Percentiles rank a stretch among this genome's conserved stretches.
Evolutionary conservation across 2,888 invertebrate species (phyloP).

Genomic region (Peribatodes rhomboidaria): DNA sequence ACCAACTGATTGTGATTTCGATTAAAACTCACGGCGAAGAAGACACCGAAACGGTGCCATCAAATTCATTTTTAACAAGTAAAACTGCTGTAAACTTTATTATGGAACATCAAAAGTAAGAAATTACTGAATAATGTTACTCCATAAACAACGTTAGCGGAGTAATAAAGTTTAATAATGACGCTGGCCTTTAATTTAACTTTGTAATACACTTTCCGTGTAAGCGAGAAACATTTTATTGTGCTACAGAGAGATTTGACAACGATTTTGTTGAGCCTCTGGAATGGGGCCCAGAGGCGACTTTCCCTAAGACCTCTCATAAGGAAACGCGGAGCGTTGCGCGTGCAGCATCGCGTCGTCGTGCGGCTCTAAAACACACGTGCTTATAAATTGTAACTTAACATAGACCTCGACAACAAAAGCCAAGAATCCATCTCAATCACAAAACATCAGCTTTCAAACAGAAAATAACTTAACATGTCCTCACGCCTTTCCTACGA

Average conservation of each 20-base stretch:
- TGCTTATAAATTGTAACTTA: no score
- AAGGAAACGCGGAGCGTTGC: no score
- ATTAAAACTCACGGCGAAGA: conserved; percentile 28
- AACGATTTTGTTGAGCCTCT: conserved; percentile 18
- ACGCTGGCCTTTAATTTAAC: conserved; percentile 63
- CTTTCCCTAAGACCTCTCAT: no score
- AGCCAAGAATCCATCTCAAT: no score
- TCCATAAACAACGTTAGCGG: conserved; percentile 53
- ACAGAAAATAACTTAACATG: no score
- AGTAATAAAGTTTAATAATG: conserved; percentile 61
- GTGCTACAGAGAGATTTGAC: conserved; percentile 54
- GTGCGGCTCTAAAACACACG: no score
- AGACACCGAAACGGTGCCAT: conserved; percentile 27
- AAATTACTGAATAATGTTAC: conserved; percentile 53
- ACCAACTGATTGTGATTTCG: conserved; percentile 26
- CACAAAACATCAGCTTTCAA: no score
- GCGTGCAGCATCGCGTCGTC: no score
- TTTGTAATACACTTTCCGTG: conserved; percentile 67
- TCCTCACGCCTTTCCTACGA: no score
- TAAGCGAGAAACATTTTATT: conserved; percentile 56
- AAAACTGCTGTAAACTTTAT: conserved; percentile 51
- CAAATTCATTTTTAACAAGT: conserved; percentile 50
- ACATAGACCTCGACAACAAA: no score
- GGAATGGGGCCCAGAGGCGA: background rate
- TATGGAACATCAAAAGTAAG: conserved; percentile 54